phyloP scores from a whole-genome alignment of 2,113 vertebrate species.

The Halcyon malimbica region DNA sequence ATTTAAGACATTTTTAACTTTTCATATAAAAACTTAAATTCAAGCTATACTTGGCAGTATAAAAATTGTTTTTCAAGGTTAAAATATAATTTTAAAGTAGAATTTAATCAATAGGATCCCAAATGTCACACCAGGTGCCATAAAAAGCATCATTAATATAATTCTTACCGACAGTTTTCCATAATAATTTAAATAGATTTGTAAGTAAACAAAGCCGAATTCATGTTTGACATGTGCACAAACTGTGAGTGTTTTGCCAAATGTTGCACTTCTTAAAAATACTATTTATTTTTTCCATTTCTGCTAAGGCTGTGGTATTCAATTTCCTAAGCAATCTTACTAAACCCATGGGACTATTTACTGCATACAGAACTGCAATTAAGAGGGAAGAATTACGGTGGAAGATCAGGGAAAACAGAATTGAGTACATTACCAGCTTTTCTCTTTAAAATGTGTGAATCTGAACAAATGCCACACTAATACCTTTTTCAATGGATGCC shows the following conservation, averaged over 20 bases:
- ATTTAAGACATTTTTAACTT: background rate
- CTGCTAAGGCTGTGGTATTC: background rate
- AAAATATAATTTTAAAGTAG: background rate
- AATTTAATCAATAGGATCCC: background rate
- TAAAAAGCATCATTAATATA: background rate
- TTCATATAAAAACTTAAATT: background rate
- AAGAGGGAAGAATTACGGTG: background rate
- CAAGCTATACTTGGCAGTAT: background rate
- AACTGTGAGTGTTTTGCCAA: background rate
- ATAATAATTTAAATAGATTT: background rate
- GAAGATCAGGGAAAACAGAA: background rate
- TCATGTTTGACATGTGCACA: background rate
- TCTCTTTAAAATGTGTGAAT: background rate
- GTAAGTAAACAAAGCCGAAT: background rate
- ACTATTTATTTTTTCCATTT: constrained; percentile 5
- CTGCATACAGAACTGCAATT: background rate
- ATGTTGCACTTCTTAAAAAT: background rate
- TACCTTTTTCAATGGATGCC: background rate
- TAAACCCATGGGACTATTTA: background rate
- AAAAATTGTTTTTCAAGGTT: background rate
- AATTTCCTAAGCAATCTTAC: background rate
- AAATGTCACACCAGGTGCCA: background rate
- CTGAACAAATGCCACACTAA: background rate
- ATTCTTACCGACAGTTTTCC: background rate
- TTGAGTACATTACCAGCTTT: background rate